Evolutionary conservation across 1,140 invertebrate species (phyloP).

Genomic region (Goniozus legneri): DNA sequence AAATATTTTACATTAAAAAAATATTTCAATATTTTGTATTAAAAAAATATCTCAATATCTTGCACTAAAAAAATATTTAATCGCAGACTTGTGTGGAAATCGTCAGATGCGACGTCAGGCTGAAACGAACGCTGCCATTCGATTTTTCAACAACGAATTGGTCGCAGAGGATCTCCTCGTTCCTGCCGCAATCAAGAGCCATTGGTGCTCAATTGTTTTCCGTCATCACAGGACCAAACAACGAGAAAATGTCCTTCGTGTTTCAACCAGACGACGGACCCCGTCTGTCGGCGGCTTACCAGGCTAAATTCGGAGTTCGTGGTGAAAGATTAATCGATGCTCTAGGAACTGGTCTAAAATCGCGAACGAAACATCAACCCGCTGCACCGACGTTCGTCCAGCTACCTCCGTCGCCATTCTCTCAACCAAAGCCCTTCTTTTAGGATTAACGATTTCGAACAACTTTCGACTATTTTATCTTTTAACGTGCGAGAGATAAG

Average conservation of each 20-base stretch:
- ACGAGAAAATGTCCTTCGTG: constrained; percentile 12
- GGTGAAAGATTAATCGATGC: constrained; percentile 23
- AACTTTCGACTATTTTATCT: too few species aligned
- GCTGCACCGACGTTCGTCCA: too few species aligned
- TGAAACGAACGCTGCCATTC: constrained; percentile 11
- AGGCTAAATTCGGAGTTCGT: constrained; percentile 19
- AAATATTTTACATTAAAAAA: too few species aligned
- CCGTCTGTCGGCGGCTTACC: constrained; percentile 18
- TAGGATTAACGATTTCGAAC: too few species aligned
- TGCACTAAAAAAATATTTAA: background rate
- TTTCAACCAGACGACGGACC: constrained; percentile 27
- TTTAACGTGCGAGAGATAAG: too few species aligned
- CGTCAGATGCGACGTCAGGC: background rate
- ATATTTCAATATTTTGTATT: too few species aligned
- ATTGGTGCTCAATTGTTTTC: constrained; percentile 7
- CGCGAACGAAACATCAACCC: too few species aligned
- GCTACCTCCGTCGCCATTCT: too few species aligned
- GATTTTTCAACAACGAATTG: constrained; percentile 7
- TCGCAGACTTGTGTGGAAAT: background rate
- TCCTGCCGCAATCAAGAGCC: background rate
- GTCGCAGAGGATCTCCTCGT: background rate
- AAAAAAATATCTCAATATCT: too few species aligned
- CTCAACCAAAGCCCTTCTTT: too few species aligned
- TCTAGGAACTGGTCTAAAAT: too few species aligned
- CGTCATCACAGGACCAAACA: background rate